Evolutionary conservation across 2,888 invertebrate species (phyloP), one percentile per base, ranked within the genome.

Genomic region (Chymomyza fuscimana): DNA sequence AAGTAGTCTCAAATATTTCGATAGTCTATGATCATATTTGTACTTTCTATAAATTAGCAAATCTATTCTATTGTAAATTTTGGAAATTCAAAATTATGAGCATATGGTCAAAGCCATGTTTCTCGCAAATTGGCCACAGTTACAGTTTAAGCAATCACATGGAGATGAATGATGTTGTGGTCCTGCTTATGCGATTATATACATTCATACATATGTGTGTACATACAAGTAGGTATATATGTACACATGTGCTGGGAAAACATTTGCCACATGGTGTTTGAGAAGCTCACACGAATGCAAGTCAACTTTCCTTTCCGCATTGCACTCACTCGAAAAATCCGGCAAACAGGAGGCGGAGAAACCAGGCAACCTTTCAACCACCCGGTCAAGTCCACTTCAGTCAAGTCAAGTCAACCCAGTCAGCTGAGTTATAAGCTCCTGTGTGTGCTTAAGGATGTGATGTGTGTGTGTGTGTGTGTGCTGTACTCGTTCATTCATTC

Each of bases 401-500:
- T 36, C 36, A 36, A 36, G 36, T 36, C 36, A 36, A 36, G 36
- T 25, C 25, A 25, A 25, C 25, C 36, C 36, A 36, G 36, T 36
- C 36, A 36, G 36, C 36, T 9, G 25, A 25, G 25, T 25, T 25
- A 25, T 25, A 25, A 25, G 25, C 25, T 25, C 25, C 4, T 25
- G 25, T 25, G 25, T 25, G 25, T 25, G 25, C 25, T 25, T 25
- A 25, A 25, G 25, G 0, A 25, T 25, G 25, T n/a, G n/a, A n/a
- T n/a, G n/a, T n/a, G n/a, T 25, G 25, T 25, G 4, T 25, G 25
- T 56, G 63, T 61, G 69, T 70, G 56, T 29, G 50, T 60, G 69
- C 29, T 56, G 56, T 40, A 67, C 69, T 73, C 60, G 63, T 65
- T 83, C 83, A 87, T 83, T 83, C 87, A 83, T 85, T 87, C 86